Conservation (phyloP, 2,797 vertebrate genomes). For the Intellagama lesueurii region DNA sequence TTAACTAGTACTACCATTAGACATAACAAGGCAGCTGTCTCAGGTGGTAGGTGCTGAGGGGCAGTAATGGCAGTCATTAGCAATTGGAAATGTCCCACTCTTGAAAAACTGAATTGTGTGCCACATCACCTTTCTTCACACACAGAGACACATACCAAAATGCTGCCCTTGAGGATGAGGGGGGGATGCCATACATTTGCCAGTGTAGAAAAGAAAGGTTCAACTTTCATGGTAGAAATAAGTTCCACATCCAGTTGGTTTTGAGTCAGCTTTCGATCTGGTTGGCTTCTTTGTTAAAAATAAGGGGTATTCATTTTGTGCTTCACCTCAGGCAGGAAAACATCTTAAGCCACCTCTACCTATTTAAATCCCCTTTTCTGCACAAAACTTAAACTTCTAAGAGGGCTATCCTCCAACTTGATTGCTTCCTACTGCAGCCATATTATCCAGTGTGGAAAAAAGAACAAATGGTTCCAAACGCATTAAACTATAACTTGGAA, state of each 20-base stretch:
- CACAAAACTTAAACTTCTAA: neutral
- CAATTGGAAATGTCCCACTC: too few relatives aligned
- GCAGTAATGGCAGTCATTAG: too few relatives aligned
- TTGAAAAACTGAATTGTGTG: too few relatives aligned
- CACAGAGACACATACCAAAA: too few relatives aligned
- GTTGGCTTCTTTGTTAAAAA: neutral
- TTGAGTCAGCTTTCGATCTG: neutral
- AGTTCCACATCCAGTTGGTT: too few relatives aligned
- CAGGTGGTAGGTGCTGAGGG: too few relatives aligned
- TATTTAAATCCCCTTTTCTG: neutral
- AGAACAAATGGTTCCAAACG: conserved; percentile 24
- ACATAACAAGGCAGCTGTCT: too few relatives aligned
- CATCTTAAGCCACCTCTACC: neutral
- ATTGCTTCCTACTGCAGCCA: neutral
- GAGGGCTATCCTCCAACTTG: neutral
- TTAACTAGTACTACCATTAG: neutral
- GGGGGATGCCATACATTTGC: neutral
- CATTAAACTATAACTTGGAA: conserved; percentile 61
- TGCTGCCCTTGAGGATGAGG: too few relatives aligned
- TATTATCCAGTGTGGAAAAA: neutral
- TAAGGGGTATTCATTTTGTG: neutral
- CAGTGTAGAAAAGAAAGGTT: neutral
- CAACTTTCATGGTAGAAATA: neutral
- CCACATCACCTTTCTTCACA: too few relatives aligned
- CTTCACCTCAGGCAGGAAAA: neutral